phyloP scores from a whole-genome alignment of 37 sponge, comb jelly and placozoan genomes.

The Eunapius fragilis region DNA sequence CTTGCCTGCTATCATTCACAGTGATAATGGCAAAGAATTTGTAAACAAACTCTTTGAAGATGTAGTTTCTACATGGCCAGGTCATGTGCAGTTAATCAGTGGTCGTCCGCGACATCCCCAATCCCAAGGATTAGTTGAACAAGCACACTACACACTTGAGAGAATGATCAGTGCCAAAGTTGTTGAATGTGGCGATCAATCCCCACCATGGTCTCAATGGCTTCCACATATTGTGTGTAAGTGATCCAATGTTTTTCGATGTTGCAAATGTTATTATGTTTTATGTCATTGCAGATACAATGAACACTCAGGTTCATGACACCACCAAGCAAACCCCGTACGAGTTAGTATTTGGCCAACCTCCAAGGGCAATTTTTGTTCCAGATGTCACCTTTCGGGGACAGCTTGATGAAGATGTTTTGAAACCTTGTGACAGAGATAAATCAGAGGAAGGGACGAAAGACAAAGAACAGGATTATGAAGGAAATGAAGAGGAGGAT shows the following conservation, averaged over 20 bases:
- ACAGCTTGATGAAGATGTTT: neutral
- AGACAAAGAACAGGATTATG: neutral
- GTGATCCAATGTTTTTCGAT: neutral
- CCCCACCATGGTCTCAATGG: neutral
- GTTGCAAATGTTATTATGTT: neutral
- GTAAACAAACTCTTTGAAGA: slow-evolving; percentile 17
- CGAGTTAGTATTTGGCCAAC: neutral
- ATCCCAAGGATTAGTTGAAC: slow-evolving; percentile 25
- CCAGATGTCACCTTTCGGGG: neutral
- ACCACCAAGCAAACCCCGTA: neutral
- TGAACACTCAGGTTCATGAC: slow-evolving; percentile 17
- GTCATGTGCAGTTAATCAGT: slow-evolving; percentile 29
- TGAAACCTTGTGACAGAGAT: too few relatives aligned
- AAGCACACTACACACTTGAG: slow-evolving; percentile 29
- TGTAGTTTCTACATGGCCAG: slow-evolving; percentile 15
- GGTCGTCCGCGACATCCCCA: slow-evolving; percentile 32
- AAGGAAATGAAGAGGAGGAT: neutral
- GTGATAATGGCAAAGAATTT: slow-evolving; percentile 45
- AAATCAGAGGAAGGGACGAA: neutral
- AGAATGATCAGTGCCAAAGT: slow-evolving; percentile 37
- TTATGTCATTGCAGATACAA: neutral
- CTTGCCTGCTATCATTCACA: slow-evolving; percentile 40
- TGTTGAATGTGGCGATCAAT: neutral
- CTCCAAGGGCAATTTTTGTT: neutral
- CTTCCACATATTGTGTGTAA: neutral